Base-by-base conservation (phyloP, 2,888 invertebrate species). In the Hecatera dysodea region DNA sequence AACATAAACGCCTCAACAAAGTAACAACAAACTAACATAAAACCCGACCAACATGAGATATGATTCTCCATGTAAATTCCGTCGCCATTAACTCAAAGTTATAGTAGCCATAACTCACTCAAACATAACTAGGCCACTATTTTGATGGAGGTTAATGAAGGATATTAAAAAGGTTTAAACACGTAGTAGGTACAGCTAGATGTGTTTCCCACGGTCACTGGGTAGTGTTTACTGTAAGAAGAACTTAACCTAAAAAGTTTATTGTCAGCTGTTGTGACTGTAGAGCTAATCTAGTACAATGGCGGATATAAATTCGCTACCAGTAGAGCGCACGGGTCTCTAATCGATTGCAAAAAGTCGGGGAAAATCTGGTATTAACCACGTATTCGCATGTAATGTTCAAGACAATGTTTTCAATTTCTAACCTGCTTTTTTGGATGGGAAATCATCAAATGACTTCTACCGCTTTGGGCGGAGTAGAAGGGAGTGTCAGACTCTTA, bases 111-210 rank as follows among this genome's bases (percentile, higher is more conserved):
- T 84, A 84, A 84, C 39, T 81, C 81, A 65, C 50, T 50, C 12
- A 0, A n/a, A 55, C 9, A 17, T 36, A 75, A 71, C 77, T 70
- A 36, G 68, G 73, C 44, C 53, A 68, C 64, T 61, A 83, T 80
- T 77, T 36, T 48, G 67, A 73, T 74, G 52, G 19, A 81, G 86
- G 84, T 82, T 85, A 85, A 85, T 83, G 84, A 82, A 80, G 78
- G 75, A 85, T 55, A 85, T 73, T 75, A 81, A 83, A 80, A 77
- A 75, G 73, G 70, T 76, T 60, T 59, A 66, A 67, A 57, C 68
- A 72, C 68, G 72, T 52, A n/a, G 68, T 52, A 29, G 42, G 29
- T 57, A 44, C 50, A 12, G 75, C 39, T 64, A 56, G 42, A 17
- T 29, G 19, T n/a, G 74, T 44, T 50, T 72, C 72, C 24, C 72